Base-by-base conservation (phyloP, 2,888 invertebrate species). In the Stenurella melanura region DNA sequence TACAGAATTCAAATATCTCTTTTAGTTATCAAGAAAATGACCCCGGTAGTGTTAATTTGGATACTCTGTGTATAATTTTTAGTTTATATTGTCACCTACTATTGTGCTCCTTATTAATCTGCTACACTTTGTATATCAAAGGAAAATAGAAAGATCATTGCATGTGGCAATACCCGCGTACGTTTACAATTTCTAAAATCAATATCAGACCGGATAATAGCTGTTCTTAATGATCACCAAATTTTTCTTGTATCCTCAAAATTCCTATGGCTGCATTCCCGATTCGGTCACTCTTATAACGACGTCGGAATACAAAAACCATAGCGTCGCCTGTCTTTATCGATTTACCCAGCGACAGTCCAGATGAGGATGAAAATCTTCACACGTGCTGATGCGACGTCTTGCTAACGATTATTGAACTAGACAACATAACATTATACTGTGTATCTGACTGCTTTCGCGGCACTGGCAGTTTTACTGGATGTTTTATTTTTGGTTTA, bases 321-420 rank as follows among this genome's bases (percentile, higher is more conserved):
- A 19, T 11, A 63, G 34, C 18, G 63, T 34, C 63, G 58, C 63
- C 63, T 63, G 38, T 34, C 12, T 19, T 42, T 12, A 66, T 66
- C 64, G 64, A 66, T 66, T 42, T 38, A 15, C 42, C 17, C 58
- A 19, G 58, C 21, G 18, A 58, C 21, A 58, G 58, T 11, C 19
- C 64, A 34, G 64, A 66, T 34, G 38, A 42, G 10, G 42, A 66
- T 18, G 19, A 11, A 66, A 50, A 66, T 66, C 64, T 42, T 66
- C 12, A 42, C 42, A 66, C 63, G 63, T 63, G 64, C 50, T 42
- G 63, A 11, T 66, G 11, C 42, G 19, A 19, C 63, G 38, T 34
- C 63, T 18, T 42, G 42, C 64, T 66, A 66, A 66, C 38, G 64
- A 42, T 66, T 66, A 66, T 66, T 66, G 19, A 50, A 66, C 18